Evolutionary conservation across 2,113 vertebrate genomes (phyloP), one percentile per base, ranked within the genome.

Genomic region (Boleophthalmus pectinirostris): DNA sequence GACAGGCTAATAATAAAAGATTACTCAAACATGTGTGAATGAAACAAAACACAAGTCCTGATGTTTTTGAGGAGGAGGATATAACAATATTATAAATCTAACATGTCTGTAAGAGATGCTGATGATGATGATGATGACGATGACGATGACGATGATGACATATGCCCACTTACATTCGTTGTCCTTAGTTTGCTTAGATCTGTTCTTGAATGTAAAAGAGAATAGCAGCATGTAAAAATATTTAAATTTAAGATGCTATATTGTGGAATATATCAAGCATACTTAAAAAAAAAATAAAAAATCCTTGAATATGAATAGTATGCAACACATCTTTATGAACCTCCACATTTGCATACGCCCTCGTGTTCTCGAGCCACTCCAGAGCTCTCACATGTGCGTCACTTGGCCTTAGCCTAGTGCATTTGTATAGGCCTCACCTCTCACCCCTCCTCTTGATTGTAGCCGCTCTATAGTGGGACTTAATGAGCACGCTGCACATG

Each of bases 401-500:
- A 54, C 68, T 79, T 71, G 5, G 70, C 69, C 84, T 81, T 23
- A 74, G 75, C 69, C 38, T 86, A 85, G 89, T 81, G 51, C 73
- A 82, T 81, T 12, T 80, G 78, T 80, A 80, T 78, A 74, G 56
- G 23, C 23, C 56, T 56, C 81, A 70, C 82, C 72, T 57, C 75
- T 84, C 83, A n/a, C 84, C 79, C 80, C 72, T 77, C 83, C 82
- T 79, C 56, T 87, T 87, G 81, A 88, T 82, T 86, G 85, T 87
- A 89, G 81, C 65, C 24, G 29, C 70, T 18, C 66, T 61, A 61
- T 20, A 90, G 75, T 80, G 87, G 84, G 78, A 70, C 82, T 75
- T 90, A 90, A 92, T 90, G 88, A 91, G 88, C 80, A 82, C 82
- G 49, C 75, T 82, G 78, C 82, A 90, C 85, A 92, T 92, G 83